Percentiles rank a stretch among this genome's conserved stretches.
These are phyloP conservation scores for Tetramorium alpestre DNA, from an alignment of 1,140 invertebrate species.

Conservation along the genomic window DNA sequence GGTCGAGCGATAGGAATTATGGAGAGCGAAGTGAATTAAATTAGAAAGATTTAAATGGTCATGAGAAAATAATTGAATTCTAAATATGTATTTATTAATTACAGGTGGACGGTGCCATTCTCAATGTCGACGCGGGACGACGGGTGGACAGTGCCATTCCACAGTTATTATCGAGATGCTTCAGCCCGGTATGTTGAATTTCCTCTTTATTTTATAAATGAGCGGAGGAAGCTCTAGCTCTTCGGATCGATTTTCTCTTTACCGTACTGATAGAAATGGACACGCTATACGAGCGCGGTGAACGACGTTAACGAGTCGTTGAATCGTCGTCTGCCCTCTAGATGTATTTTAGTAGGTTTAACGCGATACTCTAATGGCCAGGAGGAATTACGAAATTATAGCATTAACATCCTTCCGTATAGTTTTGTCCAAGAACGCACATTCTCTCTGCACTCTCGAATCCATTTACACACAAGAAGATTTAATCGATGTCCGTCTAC, in stretches of 20 bases:
- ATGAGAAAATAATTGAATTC: background rate
- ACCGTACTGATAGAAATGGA: slow-evolving; percentile 52
- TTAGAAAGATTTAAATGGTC: slow-evolving; percentile 26
- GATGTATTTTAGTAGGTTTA: slow-evolving; percentile 71
- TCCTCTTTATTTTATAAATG: slow-evolving; percentile 16
- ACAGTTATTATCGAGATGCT: background rate
- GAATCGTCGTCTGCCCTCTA: slow-evolving; percentile 71
- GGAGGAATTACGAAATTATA: slow-evolving; percentile 71
- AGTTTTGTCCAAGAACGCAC: slow-evolving; percentile 33
- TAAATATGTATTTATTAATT: slow-evolving; percentile 31
- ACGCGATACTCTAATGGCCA: slow-evolving; percentile 68
- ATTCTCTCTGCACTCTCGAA: background rate
- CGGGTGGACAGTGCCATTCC: too few relatives aligned
- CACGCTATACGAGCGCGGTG: slow-evolving; percentile 61
- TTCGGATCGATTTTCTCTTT: slow-evolving; percentile 57
- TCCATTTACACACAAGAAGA: background rate
- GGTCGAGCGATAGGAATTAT: background rate
- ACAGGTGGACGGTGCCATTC: background rate
- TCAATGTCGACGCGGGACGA: background rate
- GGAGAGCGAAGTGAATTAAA: slow-evolving; percentile 15
- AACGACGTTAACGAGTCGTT: slow-evolving; percentile 72
- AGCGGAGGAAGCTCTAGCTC: background rate
- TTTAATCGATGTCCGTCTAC: background rate
- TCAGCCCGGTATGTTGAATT: slow-evolving; percentile 12
- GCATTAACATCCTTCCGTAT: slow-evolving; percentile 40